Base-by-base conservation (phyloP, 2,888 invertebrate genomes). In the Chromoteleia sp. region DNA sequence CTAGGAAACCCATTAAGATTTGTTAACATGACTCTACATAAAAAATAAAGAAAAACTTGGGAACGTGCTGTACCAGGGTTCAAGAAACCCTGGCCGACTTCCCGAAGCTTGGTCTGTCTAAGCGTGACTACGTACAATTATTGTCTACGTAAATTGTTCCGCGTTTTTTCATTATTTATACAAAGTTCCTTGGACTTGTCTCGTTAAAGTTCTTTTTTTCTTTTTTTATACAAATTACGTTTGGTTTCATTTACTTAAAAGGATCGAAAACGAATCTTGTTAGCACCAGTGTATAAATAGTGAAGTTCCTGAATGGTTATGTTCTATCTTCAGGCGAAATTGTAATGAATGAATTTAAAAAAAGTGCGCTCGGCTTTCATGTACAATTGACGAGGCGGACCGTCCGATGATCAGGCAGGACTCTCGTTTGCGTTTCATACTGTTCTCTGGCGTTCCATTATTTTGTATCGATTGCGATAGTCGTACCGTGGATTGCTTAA, bases 331-430 rank as follows among this genome's bases (percentile, higher is more conserved):
- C 10, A 25, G 52, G 30, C 45, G 21, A 76, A 59, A 63, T 48
- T 61, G 56, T 77, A 39, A 56, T 52, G 70, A 59, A 8, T 56
- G 19, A 63, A 48, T 50, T 76, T 45, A 48, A 68, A 61, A 76
- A 76, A 50, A 17, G 36, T 43, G 36, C 19, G 43, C n/a, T 43
- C 8, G 33, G 14, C 8, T 50, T 50, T 19, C 41, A 52, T 52
- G 52, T 63, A 63, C 36, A 56, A 39, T 39, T 56, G 50, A 41
- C 41, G 29, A 6, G 33, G 17, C 5, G 21, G 15, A 10, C 56
- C n/a, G 6, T 25, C 6, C 25, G 25, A 25, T 6, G 25, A 17
- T 17, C 15, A 15, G 14, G 21, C 36, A 7, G 43, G 45, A 68
- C 36, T 56, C 50, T 48, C 50, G 36, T 56, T 50, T 6, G 43